Evolutionary conservation across 2,797 vertebrate genomes (phyloP).

Genomic region (Coluber constrictor): DNA sequence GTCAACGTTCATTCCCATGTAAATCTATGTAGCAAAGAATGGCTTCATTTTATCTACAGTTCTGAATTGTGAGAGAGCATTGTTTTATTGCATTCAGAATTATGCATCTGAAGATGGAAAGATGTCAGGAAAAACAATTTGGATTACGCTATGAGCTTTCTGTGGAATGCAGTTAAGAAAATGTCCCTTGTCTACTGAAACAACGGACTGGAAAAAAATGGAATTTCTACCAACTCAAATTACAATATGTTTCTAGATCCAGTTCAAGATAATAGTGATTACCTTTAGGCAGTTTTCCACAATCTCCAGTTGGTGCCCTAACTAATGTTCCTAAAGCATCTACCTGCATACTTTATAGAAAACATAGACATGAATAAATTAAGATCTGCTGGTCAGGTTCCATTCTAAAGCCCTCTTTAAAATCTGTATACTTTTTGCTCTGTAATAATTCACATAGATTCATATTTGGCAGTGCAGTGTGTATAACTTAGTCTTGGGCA

Average conservation of each 20-base stretch:
- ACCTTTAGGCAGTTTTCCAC: not conserved
- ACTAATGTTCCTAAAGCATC: not conserved
- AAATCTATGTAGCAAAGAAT: not conserved
- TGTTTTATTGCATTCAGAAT: not conserved
- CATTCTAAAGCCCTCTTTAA: not conserved
- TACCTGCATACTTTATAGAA: not conserved
- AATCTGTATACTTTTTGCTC: not conserved
- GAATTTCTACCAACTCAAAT: not conserved
- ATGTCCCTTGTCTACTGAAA: not conserved
- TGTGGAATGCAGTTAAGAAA: not conserved
- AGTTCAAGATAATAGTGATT: not conserved
- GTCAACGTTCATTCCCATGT: not conserved
- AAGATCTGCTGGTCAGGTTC: not conserved
- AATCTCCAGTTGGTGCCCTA: not conserved
- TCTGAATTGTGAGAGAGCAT: not conserved
- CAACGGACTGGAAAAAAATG: not conserved
- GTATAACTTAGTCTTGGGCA: not conserved
- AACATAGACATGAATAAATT: not conserved
- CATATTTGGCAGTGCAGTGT: not conserved
- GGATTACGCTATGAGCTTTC: not conserved
- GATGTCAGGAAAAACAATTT: not conserved
- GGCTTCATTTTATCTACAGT: not conserved
- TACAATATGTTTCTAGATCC: not conserved
- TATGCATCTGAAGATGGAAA: not conserved
- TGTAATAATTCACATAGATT: not conserved